Conservation (phyloP, 2,888 invertebrate genomes). For the Phyllotreta cruciferae region DNA sequence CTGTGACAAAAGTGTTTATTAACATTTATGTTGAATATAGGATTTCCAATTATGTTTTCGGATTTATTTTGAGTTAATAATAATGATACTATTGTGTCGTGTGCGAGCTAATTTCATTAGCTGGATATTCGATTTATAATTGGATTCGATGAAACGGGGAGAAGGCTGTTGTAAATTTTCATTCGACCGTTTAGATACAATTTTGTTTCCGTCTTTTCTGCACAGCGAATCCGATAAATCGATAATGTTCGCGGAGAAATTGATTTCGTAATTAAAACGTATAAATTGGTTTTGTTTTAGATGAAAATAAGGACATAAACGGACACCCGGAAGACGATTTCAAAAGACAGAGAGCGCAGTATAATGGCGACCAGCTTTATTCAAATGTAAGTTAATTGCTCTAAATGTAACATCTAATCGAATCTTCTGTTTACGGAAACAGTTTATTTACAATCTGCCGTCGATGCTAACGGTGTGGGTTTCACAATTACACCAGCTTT, state of each 20-base stretch:
- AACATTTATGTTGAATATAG: slow-evolving; percentile 36
- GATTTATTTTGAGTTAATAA: slow-evolving; percentile 34
- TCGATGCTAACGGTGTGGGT: slow-evolving; percentile 27
- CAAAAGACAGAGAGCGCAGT: slow-evolving; percentile 86
- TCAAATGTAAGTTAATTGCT: slow-evolving; percentile 75
- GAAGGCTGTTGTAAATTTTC: slow-evolving; percentile 16
- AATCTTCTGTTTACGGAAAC: slow-evolving; percentile 29
- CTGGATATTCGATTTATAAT: slow-evolving; percentile 32
- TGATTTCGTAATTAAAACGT: slow-evolving; percentile 4
- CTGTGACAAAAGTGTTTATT: slow-evolving; percentile 45
- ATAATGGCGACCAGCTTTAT: slow-evolving; percentile 89
- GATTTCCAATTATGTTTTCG: slow-evolving; percentile 41
- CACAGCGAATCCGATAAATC: too few relatives aligned
- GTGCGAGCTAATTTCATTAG: slow-evolving; percentile 35
- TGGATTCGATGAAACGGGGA: slow-evolving; percentile 24
- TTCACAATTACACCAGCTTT: slow-evolving; percentile 26
- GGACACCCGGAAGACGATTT: slow-evolving; percentile 88
- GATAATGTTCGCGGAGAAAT: too few relatives aligned
- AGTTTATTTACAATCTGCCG: slow-evolving; percentile 34
- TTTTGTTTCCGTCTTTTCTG: slow-evolving; percentile 2
- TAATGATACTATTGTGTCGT: slow-evolving; percentile 33
- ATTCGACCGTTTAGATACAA: slow-evolving; percentile 12
- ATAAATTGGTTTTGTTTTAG: slow-evolving; percentile 60
- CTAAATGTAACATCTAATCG: slow-evolving; percentile 31
- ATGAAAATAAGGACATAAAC: slow-evolving; percentile 88